A percentile compares a stretch with the other conserved stretches of the same genome.
Evolutionary conservation across 2,888 invertebrate species (phyloP).

Genomic region (Orchesellides sinensis): DNA sequence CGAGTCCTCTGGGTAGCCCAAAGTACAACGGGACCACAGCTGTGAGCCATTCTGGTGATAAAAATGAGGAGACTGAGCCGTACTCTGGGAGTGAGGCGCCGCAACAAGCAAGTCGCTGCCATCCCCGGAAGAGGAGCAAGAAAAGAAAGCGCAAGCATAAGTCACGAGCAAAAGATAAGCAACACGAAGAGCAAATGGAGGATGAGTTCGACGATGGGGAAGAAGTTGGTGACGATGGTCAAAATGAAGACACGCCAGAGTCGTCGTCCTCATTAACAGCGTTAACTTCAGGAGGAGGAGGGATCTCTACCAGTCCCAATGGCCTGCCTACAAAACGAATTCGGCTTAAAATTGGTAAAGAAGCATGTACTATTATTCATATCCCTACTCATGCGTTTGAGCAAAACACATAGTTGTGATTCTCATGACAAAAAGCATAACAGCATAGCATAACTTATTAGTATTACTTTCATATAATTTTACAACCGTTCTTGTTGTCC

Average conservation of each 20-base stretch:
- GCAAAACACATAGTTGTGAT: slow-evolving; percentile 40
- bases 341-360: slow-evolving; percentile 91
- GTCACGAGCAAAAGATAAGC: slow-evolving; percentile 40
- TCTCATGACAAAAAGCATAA: too few species aligned
- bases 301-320: not conserved
- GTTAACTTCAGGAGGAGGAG: not conserved
- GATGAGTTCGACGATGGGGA: slow-evolving; percentile 14
- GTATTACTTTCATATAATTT: too few species aligned
- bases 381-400: slow-evolving; percentile 65
- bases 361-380: slow-evolving; percentile 79
- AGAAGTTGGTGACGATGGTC: not conserved
- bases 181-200: slow-evolving; percentile 76
- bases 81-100: not conserved
- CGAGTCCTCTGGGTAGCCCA: slow-evolving; percentile 57
- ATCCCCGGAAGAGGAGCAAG: slow-evolving; percentile 69
- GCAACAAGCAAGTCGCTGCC: not conserved
- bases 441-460: too few species aligned
- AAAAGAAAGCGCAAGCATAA: slow-evolving; percentile 72
- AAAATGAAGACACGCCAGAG: not conserved
- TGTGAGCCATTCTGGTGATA: not conserved
- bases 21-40: slow-evolving; percentile 13
- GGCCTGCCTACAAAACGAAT: slow-evolving; percentile 82
- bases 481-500: too few species aligned
- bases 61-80: slow-evolving; percentile 35
- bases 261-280: slow-evolving; percentile 5